These are phyloP conservation scores for Ctenosaura bakeri DNA, from an alignment of 2,797 vertebrate genomes.

Conservation along the genomic window DNA sequence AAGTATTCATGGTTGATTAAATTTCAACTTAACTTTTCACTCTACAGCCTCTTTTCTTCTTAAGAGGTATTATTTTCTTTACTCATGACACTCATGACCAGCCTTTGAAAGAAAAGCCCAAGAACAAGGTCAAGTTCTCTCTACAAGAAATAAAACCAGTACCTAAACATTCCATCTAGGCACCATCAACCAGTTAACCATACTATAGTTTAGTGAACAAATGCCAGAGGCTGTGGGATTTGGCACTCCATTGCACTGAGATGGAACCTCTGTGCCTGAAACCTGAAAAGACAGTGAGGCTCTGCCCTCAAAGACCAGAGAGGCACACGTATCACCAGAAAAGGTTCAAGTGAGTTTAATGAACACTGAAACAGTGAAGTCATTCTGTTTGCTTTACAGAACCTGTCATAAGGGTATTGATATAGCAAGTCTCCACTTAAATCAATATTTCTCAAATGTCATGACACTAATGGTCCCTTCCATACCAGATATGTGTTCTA, in stretches of 20 bases:
- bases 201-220: neutral
- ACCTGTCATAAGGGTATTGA: neutral
- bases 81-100: slow-evolving; percentile 32
- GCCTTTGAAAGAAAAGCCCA: slow-evolving; percentile 39
- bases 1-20: slow-evolving; percentile 30
- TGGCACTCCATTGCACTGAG: too few relatives aligned
- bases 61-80: slow-evolving; percentile 5
- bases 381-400: neutral
- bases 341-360: neutral
- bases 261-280: neutral
- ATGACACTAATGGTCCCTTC: neutral
- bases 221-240: neutral
- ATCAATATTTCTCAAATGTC: neutral
- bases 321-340: too few relatives aligned
- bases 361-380: neutral
- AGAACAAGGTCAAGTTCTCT: neutral
- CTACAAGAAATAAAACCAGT: neutral
- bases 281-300: neutral
- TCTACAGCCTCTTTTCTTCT: neutral
- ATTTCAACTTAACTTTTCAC: slow-evolving; percentile 39
- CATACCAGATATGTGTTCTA: neutral
- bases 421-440: neutral
- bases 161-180: neutral
- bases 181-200: neutral
- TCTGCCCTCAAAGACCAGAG: neutral